These are phyloP conservation scores for Tetragonisca angustula DNA, from an alignment of 2,888 invertebrate genomes.

Conservation along the genomic window DNA sequence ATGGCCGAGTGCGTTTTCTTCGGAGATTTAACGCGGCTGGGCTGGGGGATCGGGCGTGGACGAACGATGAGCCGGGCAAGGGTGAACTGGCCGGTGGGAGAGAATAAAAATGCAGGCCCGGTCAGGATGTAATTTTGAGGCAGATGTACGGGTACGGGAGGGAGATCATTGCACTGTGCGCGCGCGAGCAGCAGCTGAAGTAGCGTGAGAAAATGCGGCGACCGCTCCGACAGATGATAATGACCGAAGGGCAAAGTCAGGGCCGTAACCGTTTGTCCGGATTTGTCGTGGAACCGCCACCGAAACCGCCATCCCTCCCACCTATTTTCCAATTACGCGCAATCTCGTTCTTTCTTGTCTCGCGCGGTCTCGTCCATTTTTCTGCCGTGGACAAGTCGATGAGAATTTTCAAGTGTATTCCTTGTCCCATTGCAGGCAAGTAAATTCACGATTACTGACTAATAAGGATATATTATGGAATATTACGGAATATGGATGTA, in stretches of 20 bases:
- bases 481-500: too few species aligned
- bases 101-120: constrained; percentile 46
- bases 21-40: constrained; percentile 5
- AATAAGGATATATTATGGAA: too few species aligned
- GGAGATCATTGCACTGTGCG: constrained; percentile 70
- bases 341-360: not conserved
- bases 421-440: too few species aligned
- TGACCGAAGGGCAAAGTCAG: constrained; percentile 68
- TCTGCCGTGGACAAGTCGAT: too few species aligned
- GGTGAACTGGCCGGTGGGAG: constrained; percentile 3
- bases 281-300: constrained; percentile 3
- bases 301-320: not conserved
- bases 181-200: constrained; percentile 71
- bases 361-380: not conserved
- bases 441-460: too few species aligned
- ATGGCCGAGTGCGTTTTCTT: not conserved
- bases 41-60: not conserved
- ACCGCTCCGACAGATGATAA: constrained; percentile 57
- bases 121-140: constrained; percentile 67
- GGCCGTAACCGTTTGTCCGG: constrained; percentile 51
- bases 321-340: not conserved
- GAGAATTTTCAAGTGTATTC: too few species aligned
- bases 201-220: constrained; percentile 73
- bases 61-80: too few species aligned
- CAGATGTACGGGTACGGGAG: constrained; percentile 69